Conservation (phyloP, 64 coral and sea anemone species). For the Stichodactyla helianthus region DNA sequence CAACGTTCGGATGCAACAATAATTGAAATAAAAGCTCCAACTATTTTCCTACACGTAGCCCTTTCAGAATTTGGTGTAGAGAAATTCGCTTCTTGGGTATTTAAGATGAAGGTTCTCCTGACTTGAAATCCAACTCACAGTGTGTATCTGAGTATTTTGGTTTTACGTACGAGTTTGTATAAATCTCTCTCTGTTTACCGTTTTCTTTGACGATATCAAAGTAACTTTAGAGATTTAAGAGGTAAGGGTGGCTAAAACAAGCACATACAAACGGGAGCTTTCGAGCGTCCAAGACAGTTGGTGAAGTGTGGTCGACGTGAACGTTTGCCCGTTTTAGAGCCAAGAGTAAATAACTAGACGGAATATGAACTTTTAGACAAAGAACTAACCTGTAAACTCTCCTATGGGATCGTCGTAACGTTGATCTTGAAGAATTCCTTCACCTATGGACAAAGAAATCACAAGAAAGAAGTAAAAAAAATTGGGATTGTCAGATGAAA, state of each 20-base stretch:
- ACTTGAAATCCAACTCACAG: neutral
- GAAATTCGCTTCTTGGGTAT: neutral
- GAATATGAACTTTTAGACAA: neutral
- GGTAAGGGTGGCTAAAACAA: neutral
- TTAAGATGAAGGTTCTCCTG: neutral
- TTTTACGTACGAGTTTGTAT: neutral
- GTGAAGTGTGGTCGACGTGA: neutral
- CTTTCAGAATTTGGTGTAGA: neutral
- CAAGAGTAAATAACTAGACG: neutral
- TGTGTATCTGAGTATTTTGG: neutral
- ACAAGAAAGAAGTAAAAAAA: neutral
- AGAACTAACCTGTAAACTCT: slow-evolving; percentile 9
- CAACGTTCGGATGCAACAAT: slow-evolving; percentile 3
- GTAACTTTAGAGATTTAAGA: neutral
- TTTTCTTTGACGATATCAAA: slow-evolving; percentile 3
- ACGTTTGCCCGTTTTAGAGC: neutral
- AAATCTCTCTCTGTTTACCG: neutral
- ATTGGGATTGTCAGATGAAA: neutral
- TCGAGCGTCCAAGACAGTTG: neutral
- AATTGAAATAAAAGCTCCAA: neutral
- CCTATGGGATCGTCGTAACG: neutral
- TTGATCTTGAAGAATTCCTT: slow-evolving; percentile 16
- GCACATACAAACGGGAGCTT: neutral
- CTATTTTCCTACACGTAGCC: neutral
- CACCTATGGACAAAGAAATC: neutral